Evolutionary conservation across 2,888 invertebrate species (phyloP).

Genomic region (Pristionchus entomophagus): DNA sequence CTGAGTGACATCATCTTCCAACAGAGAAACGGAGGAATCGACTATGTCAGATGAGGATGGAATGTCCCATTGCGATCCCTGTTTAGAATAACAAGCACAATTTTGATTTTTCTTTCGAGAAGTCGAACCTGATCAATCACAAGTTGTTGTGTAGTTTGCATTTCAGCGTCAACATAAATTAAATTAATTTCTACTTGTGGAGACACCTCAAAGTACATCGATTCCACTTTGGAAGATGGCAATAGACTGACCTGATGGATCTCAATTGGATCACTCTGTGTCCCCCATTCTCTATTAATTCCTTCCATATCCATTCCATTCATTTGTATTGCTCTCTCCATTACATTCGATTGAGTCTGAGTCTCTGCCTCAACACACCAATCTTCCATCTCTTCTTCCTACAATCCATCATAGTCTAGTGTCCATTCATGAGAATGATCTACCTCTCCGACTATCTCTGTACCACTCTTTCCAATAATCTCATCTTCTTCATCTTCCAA

Average conservation of each 20-base stretch:
- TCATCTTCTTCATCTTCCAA: slow-evolving; percentile 25
- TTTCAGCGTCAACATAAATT: neutral
- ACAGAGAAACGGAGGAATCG: neutral
- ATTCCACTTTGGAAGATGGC: neutral
- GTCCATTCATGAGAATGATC: neutral
- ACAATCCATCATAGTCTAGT: neutral
- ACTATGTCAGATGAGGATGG: neutral
- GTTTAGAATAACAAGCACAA: neutral
- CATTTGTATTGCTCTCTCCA: neutral
- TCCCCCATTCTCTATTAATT: neutral
- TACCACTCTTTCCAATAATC: neutral
- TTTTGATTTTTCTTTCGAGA: neutral
- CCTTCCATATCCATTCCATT: neutral
- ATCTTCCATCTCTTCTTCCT: neutral
- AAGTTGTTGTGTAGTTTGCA: neutral
- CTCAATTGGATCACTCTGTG: neutral
- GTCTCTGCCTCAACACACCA: neutral
- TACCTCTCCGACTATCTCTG: slow-evolving; percentile 6
- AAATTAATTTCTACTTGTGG: neutral
- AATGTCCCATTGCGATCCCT: neutral
- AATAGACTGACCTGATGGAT: neutral
- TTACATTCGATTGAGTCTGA: neutral
- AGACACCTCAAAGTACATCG: neutral
- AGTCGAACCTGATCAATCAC: neutral
- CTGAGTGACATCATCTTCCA: neutral